Evolutionary conservation across 1,140 invertebrate species (phyloP).

Genomic region (Atta texana): DNA sequence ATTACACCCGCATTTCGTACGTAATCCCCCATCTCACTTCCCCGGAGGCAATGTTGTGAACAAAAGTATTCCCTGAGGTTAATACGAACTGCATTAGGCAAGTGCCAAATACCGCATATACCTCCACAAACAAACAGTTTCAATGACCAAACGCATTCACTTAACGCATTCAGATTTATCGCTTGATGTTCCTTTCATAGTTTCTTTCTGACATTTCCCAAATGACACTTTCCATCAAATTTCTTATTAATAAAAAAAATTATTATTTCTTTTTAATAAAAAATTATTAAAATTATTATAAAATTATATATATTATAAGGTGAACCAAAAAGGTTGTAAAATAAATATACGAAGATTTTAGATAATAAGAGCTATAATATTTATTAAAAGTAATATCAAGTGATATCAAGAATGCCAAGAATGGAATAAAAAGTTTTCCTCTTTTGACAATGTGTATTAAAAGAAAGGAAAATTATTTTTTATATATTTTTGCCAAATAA

Average conservation of each 20-base stretch:
- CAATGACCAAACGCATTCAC: slow-evolving; percentile 50
- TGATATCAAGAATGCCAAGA: neutral
- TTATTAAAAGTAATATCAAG: neutral
- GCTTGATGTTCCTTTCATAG: neutral
- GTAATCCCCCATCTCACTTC: slow-evolving; percentile 21
- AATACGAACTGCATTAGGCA: slow-evolving; percentile 47
- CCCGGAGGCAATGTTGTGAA: slow-evolving; percentile 13
- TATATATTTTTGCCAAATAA: neutral
- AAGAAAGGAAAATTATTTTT: neutral
- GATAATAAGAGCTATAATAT: neutral
- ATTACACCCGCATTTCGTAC: slow-evolving; percentile 76
- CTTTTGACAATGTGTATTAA: neutral
- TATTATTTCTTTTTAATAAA: neutral
- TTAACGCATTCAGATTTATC: slow-evolving; percentile 32
- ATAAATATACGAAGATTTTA: neutral
- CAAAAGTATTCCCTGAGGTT: slow-evolving; percentile 59
- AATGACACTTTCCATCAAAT: neutral
- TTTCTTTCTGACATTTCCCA: neutral
- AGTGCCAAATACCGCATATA: slow-evolving; percentile 4
- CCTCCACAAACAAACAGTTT: slow-evolving; percentile 38
- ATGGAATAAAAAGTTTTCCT: neutral
- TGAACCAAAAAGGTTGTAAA: neutral
- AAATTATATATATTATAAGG: neutral
- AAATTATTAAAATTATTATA: neutral
- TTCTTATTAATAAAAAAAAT: neutral